phyloP scores from a whole-genome alignment of 2,113 vertebrate genomes.

The Triplophysa tibetana region DNA sequence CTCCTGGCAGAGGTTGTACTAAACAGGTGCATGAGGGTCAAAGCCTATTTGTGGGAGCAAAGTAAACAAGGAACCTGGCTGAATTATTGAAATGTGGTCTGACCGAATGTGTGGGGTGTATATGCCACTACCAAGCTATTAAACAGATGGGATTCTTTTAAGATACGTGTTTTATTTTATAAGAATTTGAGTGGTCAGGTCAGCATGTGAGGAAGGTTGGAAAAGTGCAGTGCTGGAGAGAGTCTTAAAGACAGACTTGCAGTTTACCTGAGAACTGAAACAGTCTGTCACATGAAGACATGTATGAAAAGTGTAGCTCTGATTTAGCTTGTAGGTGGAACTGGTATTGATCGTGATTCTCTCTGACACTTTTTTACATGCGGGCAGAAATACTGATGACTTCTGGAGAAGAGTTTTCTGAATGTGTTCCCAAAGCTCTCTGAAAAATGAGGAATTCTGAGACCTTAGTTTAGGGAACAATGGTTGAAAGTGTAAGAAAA shows the following conservation, averaged over 20 bases:
- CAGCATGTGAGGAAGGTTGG: constrained; percentile 16
- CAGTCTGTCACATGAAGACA: constrained; percentile 5
- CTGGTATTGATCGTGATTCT: constrained; percentile 16
- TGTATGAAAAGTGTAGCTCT: background rate
- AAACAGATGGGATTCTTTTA: constrained; percentile 62
- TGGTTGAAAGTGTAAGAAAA: constrained; percentile 30
- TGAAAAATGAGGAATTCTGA: constrained; percentile 14
- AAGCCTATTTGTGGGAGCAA: constrained; percentile 55
- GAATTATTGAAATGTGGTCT: constrained; percentile 50
- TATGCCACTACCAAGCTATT: constrained; percentile 59
- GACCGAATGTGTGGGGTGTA: constrained; percentile 54
- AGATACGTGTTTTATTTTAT: constrained; percentile 54
- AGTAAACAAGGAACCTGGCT: constrained; percentile 44
- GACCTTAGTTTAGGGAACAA: constrained; percentile 19
- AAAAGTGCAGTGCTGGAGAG: constrained; percentile 16
- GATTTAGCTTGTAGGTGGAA: background rate
- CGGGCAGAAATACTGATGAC: background rate
- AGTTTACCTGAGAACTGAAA: constrained; percentile 17
- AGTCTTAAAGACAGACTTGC: background rate
- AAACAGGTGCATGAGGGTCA: constrained; percentile 62
- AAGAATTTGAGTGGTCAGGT: constrained; percentile 35
- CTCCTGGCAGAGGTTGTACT: constrained; percentile 58
- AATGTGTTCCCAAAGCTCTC: constrained; percentile 21
- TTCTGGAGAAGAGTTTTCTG: constrained; percentile 10
- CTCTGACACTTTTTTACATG: background rate